Base-by-base conservation (phyloP, 2,113 vertebrate genomes). In the Corydoras maculifer region DNA sequence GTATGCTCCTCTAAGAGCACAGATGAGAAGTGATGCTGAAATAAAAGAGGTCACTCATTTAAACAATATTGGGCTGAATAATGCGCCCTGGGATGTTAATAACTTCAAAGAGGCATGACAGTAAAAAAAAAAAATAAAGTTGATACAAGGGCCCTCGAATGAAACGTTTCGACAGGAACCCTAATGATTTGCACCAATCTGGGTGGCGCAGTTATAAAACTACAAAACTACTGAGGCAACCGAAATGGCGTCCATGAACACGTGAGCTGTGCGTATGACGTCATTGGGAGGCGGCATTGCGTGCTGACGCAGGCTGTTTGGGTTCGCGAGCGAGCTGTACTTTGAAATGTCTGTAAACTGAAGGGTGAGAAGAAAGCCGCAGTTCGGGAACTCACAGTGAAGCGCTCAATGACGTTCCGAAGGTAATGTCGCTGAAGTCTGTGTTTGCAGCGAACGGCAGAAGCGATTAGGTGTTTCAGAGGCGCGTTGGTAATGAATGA, bases 351-450 rank as follows among this genome's bases (percentile, higher is more conserved):
- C 76, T 74, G 76, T 69, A 72, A 77, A 64, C 75, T 74, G 75
- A 78, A 79, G 80, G 80, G 77, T 79, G 80, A 79, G 74, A 54
- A 80, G 72, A 80, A 43, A 14, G 14, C 72, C 69, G 74, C 77
- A 75, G 73, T 65, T 69, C 75, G 67, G 75, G 71, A 70, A 80
- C 70, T 75, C 66, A 70, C 62, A 65, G 64, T 49, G 58, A 69
- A 63, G 29, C 53, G n/a, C 64, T 81, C 66, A 78, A 80, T 81
- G 76, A 73, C 69, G 78, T 63, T 70, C n/a, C 70, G 53, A 75
- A 83, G 82, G 82, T 83, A 81, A 83, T 77, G 12, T 11, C 50
- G 6, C 18, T n/a, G 12, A 54, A 30, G 11, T 51, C 57, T 54
- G 58, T 54, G 68, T 50, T 72, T 13, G 53, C 8, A 48, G 31